Conservation (phyloP, 2,113 vertebrate genomes). For the Trogon melanurus region DNA sequence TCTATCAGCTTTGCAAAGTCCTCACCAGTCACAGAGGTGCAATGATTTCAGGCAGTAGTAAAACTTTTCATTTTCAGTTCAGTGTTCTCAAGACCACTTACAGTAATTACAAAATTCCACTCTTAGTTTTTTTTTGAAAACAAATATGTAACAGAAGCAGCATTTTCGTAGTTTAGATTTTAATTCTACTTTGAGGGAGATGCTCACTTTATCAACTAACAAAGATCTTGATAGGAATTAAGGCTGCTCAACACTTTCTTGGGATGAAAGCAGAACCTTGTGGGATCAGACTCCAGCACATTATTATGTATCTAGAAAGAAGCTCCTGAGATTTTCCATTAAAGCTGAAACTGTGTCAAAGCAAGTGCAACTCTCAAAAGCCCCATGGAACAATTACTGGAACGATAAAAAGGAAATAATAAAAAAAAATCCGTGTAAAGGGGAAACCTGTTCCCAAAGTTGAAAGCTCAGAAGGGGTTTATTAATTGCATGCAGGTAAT, state of each 20-base stretch:
- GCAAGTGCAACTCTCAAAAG: not conserved
- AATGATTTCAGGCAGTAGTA: not conserved
- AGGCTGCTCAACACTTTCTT: not conserved
- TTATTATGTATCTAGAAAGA: not conserved
- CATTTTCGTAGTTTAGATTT: not conserved
- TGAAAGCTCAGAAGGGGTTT: not conserved
- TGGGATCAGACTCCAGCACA: not conserved
- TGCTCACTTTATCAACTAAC: not conserved
- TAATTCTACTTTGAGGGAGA: not conserved
- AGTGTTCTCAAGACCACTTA: not conserved
- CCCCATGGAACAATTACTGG: not conserved
- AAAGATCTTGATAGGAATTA: not conserved
- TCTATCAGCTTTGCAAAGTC: not conserved
- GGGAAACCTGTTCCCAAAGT: not conserved
- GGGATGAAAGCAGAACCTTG: not conserved
- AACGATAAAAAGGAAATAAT: not conserved
- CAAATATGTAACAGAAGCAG: not conserved
- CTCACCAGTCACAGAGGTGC: not conserved
- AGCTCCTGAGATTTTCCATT: not conserved
- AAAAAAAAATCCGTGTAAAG: not conserved
- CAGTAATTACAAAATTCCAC: not conserved
- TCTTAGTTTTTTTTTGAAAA: constrained; percentile 36
- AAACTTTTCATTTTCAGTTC: not conserved
- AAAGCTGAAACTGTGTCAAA: not conserved
- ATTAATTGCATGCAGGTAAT: not conserved